phyloP scores from a whole-genome alignment of 2,888 invertebrate species.

The Leptarthrus brevirostris region DNA sequence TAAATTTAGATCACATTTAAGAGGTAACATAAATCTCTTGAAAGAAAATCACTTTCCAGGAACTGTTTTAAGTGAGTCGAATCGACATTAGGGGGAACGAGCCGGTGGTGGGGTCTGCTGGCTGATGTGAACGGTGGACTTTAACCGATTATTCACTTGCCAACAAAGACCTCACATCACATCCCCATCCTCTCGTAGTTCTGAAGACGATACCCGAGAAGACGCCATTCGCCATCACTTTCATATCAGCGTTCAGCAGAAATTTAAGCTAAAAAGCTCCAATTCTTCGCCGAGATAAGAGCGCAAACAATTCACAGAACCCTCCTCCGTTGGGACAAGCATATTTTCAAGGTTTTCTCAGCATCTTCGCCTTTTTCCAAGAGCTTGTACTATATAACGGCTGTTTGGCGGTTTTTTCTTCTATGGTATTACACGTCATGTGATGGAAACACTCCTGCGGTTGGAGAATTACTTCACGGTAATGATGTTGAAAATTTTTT shows the following conservation, averaged over 20 bases:
- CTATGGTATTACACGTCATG: too few species aligned
- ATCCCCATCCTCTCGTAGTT: too few species aligned
- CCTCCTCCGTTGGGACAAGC: conserved; percentile 18
- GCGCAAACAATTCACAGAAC: conserved; percentile 26
- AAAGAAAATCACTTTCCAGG: conserved; percentile 38
- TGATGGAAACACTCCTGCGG: too few species aligned
- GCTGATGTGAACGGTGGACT: neutral
- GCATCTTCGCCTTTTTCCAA: neutral
- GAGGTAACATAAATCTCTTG: conserved; percentile 25
- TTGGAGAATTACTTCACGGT: too few species aligned
- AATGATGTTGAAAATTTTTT: too few species aligned
- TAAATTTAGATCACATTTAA: conserved; percentile 39
- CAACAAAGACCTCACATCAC: neutral
- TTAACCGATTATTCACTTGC: conserved; percentile 17
- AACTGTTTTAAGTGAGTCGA: conserved; percentile 36
- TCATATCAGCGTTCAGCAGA: neutral
- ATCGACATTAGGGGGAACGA: neutral
- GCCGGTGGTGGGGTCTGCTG: neutral
- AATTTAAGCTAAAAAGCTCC: conserved; percentile 30
- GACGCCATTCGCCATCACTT: neutral
- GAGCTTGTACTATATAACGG: neutral
- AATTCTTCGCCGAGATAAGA: neutral
- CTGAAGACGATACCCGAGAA: neutral
- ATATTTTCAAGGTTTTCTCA: conserved; percentile 14
- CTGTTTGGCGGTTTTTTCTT: too few species aligned